Conservation (phyloP, 2,888 invertebrate genomes). For the Stenurella melanura region DNA sequence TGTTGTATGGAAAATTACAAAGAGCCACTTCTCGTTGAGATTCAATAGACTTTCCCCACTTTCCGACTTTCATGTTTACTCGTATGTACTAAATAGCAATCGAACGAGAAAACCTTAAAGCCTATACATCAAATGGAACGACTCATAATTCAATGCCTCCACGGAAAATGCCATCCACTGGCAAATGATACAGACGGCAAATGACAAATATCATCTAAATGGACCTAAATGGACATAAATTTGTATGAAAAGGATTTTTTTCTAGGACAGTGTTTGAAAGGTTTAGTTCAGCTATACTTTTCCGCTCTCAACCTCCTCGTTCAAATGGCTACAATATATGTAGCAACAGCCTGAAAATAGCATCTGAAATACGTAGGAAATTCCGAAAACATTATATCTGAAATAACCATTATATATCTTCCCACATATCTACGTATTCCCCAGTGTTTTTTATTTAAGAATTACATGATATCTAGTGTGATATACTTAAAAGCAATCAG, state of each 20-base stretch:
- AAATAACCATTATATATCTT: conserved; percentile 10
- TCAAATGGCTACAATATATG: not conserved
- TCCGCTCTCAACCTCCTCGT: not conserved
- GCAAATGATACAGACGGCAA: not conserved
- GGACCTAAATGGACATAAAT: not conserved
- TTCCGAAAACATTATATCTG: conserved; percentile 12
- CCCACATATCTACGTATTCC: not conserved
- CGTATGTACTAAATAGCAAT: no score
- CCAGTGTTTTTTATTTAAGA: conserved; percentile 17
- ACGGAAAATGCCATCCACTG: not conserved
- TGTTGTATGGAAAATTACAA: no score
- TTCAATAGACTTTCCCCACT: no score
- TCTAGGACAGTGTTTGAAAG: conserved; percentile 4
- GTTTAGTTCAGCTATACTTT: not conserved
- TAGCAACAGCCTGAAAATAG: conserved; percentile 1
- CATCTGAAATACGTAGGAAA: not conserved
- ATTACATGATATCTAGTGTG: conserved; percentile 20
- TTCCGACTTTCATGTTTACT: no score
- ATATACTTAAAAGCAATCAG: conserved; percentile 49
- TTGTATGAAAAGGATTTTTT: not conserved
- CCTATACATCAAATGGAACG: no score
- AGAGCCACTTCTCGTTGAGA: no score
- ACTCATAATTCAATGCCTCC: not conserved
- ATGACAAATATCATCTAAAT: conserved; percentile 4
- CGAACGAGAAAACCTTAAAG: no score